These are phyloP conservation scores for Brachycybe producta DNA, from an alignment of 2,888 invertebrate genomes.

Conservation along the genomic window DNA sequence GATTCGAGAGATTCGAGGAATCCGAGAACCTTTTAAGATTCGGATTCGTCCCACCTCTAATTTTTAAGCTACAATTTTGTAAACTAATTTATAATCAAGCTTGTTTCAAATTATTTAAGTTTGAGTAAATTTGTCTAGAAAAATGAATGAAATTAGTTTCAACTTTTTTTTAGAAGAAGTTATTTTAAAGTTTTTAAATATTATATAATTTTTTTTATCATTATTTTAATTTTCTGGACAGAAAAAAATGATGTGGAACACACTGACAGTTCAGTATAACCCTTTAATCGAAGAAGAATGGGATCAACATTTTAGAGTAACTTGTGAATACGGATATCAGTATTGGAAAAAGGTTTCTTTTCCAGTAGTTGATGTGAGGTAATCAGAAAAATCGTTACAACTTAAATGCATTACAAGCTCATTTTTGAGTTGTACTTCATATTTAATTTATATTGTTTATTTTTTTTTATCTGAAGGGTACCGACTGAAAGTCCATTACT, in stretches of 20 bases:
- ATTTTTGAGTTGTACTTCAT: not conserved
- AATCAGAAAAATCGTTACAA: not conserved
- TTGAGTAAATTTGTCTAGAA: too few relatives aligned
- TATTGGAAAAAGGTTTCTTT: constrained; percentile 95
- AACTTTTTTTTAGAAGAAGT: too few relatives aligned
- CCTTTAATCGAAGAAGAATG: constrained; percentile 83
- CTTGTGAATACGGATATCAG: constrained; percentile 90
- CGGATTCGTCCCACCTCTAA: too few relatives aligned
- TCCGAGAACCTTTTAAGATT: too few relatives aligned
- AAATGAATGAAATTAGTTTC: too few relatives aligned
- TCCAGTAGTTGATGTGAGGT: constrained; percentile 84
- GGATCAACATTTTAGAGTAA: constrained; percentile 90
- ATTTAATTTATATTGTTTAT: not conserved
- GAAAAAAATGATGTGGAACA: constrained; percentile 96
- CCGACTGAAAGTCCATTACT: constrained; percentile 89
- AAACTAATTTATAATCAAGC: too few relatives aligned
- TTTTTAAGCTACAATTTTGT: too few relatives aligned
- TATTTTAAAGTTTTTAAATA: too few relatives aligned
- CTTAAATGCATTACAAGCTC: not conserved
- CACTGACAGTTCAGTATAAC: constrained; percentile 87
- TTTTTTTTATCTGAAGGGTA: constrained; percentile 45
- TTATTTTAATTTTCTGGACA: too few relatives aligned
- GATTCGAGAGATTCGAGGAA: too few relatives aligned
- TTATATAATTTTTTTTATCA: too few relatives aligned
- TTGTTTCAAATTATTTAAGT: too few relatives aligned